Evolutionary conservation across 92 coral and sea anemone species (phyloP), one percentile per base, ranked within the genome.

Genomic region (Umimayanthus kanabou): DNA sequence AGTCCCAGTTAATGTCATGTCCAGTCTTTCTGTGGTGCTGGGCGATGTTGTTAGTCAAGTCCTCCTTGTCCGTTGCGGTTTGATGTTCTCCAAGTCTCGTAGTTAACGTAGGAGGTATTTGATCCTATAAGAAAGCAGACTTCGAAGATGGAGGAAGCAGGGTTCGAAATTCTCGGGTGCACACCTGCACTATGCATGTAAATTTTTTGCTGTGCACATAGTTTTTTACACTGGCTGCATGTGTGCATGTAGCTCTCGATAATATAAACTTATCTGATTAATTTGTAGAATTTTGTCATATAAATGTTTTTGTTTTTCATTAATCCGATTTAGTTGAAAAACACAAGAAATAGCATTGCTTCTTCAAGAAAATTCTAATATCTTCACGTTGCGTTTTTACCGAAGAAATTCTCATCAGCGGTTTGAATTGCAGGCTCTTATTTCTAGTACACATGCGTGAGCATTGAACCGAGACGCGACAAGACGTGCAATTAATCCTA

Each of bases 131-230:
- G n/a, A n/a, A n/a, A n/a, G n/a, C n/a, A n/a, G n/a, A n/a, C n/a
- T n/a, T n/a, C n/a, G n/a, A n/a, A n/a, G n/a, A n/a, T n/a, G n/a
- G n/a, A n/a, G n/a, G n/a, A n/a, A n/a, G n/a, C 79, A 39, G 79
- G 37, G 79, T 75, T 75, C 28, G 79, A 75, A 75, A 75, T 75
- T 75, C 53, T 75, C 55, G 55, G 79, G 79, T 75, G 79, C 28
- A 75, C 79, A 75, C 79, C 79, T 75, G 79, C 55, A 75, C 79
- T 75, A 75, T 14, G 55, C 79, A 39, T 28, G 55, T 39, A 75
- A 18, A 39, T 11, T 39, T 75, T 75, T 39, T 13, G 55, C 80
- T 76, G 29, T 76, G 80, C 55, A 76, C 77, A 11, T 74, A 74
- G 80, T 14, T 75, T 45, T 75, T 75, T 75, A 16, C 55, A 7